phyloP scores from a whole-genome alignment of 2,113 vertebrate genomes.

The Promerops cafer region DNA sequence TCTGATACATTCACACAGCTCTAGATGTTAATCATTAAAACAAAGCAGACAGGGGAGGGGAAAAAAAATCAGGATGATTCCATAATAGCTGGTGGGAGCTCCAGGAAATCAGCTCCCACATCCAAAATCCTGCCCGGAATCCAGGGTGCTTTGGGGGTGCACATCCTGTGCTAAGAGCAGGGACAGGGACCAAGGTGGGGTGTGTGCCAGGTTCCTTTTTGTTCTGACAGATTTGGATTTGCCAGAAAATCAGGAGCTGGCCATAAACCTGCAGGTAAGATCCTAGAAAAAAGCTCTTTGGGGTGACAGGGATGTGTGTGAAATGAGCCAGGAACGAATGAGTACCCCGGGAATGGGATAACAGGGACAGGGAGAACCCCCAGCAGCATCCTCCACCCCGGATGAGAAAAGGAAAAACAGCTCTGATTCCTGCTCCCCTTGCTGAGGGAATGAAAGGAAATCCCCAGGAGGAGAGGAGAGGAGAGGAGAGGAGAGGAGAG shows the following conservation, averaged over 20 bases:
- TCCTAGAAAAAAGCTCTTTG: background rate
- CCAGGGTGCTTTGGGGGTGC: accelerated
- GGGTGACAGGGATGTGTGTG: background rate
- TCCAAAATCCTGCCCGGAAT: background rate
- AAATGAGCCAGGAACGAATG: accelerated
- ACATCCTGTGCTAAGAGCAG: accelerated
- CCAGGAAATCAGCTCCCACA: background rate
- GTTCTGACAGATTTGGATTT: background rate
- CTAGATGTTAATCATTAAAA: background rate
- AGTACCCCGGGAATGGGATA: accelerated
- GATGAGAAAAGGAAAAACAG: accelerated
- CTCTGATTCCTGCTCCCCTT: background rate
- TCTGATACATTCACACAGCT: background rate
- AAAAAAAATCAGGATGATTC: background rate
- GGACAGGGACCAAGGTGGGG: background rate
- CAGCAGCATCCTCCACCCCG: background rate
- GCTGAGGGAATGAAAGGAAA: background rate
- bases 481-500: too few species aligned
- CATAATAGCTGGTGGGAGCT: background rate
- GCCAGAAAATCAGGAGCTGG: background rate
- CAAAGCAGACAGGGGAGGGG: background rate
- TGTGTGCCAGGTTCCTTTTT: accelerated
- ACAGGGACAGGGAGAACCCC: accelerated
- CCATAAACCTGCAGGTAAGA: background rate
- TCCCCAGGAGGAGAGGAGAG: too few species aligned